Evolutionary conservation across 2,888 invertebrate genomes (phyloP), one percentile per base, ranked within the genome.

Genomic region (Ophion slaviceki): DNA sequence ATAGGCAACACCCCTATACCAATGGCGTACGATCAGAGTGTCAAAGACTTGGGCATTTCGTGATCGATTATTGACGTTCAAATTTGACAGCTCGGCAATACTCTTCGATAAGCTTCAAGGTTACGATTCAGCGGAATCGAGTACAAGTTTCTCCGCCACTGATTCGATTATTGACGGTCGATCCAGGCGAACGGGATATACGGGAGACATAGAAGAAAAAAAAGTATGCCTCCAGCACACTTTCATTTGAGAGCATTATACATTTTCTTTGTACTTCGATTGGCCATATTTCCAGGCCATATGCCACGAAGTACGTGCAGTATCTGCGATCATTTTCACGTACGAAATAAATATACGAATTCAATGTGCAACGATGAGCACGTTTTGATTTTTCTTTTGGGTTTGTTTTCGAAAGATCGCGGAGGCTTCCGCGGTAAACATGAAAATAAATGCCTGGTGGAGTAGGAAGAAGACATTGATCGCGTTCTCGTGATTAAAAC

Each of bases 201-300:
- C 53, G 17, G 14, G 17, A 53, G 14, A 17, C 4, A 53, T 53
- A 53, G 53, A 40, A 57, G 83, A n/a, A n/a, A 76, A 83, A 83
- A 64, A 77, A 67, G 57, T 47, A 71, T 61, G 84, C 84, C 88
- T 45, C 87, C 62, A 86, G 89, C 88, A n/a, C 88, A 90, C 90
- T 90, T 90, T 90, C 90, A 86, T 88, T 74, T 76, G 76, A 71
- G 61, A 77, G 75, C 70, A 59, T 80, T 83, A 86, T 75, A 77
- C 80, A 24, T 61, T 53, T 61, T 72, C 24, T 45, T 80, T 28
- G 20, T 78, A 45, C 47, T 79, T 53, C 36, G 59, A 68, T 81
- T 61, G 72, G 70, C 20, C 59, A 67, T 59, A 61, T 59, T 36
- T 8, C 75, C 61, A 62, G 5, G n/a, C 67, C n/a, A n/a, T n/a